Evolutionary conservation across 2,113 vertebrate genomes (phyloP).

Genomic region (Aphyosemion australe): DNA sequence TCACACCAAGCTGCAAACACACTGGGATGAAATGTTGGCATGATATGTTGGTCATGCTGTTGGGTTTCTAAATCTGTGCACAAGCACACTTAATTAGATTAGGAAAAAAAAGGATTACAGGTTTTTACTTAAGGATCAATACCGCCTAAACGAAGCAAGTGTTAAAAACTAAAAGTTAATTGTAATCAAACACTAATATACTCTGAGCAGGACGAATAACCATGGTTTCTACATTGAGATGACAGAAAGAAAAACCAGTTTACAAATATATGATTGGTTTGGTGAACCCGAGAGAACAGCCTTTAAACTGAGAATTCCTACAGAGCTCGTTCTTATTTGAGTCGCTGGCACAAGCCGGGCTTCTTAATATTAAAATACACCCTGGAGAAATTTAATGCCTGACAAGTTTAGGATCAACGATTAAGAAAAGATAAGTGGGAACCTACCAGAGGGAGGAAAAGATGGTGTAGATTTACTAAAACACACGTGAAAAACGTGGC

Average conservation of each 20-base stretch:
- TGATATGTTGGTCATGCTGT: not conserved
- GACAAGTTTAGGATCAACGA: constrained; percentile 12
- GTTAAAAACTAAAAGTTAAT: not conserved
- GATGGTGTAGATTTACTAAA: not conserved
- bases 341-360: not conserved
- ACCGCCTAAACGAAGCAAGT: not conserved
- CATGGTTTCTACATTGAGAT: not conserved
- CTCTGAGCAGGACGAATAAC: not conserved
- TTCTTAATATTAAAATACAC: not conserved
- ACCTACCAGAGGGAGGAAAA: not conserved
- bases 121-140: not conserved
- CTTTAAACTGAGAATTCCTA: not conserved
- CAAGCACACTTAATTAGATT: too few species aligned
- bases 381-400: not conserved
- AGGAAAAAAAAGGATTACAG: not conserved
- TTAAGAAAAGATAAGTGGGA: not conserved
- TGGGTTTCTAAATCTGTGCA: not conserved
- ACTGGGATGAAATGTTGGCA: not conserved
- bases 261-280: not conserved
- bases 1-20: constrained; percentile 32
- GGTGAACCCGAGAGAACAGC: not conserved
- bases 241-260: not conserved
- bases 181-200: not conserved
- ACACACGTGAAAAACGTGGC: not conserved
- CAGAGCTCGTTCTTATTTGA: not conserved